Conservation (phyloP, 2,797 vertebrate genomes). For the Tarsius wallacei region DNA sequence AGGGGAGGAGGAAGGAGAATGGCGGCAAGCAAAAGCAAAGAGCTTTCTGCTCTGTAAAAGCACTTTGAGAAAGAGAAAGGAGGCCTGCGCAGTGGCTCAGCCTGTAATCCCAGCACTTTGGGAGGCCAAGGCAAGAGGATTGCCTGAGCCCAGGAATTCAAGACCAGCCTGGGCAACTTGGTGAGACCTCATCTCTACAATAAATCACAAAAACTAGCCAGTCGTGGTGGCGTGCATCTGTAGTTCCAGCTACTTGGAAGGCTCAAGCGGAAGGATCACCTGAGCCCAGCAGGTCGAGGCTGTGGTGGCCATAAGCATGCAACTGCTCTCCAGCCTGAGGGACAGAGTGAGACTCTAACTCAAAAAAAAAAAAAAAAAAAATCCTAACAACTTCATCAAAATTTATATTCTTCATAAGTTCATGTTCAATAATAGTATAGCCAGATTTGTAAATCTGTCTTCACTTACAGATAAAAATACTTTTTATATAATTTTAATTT, state of each 20-base stretch:
- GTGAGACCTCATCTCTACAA: neutral
- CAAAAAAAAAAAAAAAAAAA: neutral
- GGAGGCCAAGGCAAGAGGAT: neutral
- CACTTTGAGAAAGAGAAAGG: slow-evolving; percentile 34
- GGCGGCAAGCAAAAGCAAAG: neutral
- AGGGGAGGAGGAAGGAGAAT: neutral
- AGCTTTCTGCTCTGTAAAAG: neutral
- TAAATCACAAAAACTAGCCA: too few species aligned
- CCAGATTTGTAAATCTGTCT: slow-evolving; percentile 22
- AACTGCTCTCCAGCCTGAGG: too few species aligned
- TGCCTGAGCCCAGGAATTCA: neutral
- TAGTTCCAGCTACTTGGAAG: too few species aligned
- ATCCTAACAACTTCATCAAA: slow-evolving; percentile 8
- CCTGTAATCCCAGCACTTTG: neutral
- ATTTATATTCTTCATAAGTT: slow-evolving; percentile 9
- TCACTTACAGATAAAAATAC: neutral
- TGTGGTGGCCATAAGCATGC: too few species aligned
- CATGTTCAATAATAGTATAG: neutral
- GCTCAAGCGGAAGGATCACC: too few species aligned
- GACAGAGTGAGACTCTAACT: too few species aligned
- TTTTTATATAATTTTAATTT: slow-evolving; percentile 47
- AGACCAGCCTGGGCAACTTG: neutral
- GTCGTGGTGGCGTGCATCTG: too few species aligned
- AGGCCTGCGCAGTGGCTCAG: neutral
- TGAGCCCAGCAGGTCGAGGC: too few species aligned